A percentile compares a stretch with the other conserved stretches of the same genome.
These are phyloP conservation scores for Saguinus midas DNA, from an alignment of 2,113 vertebrate genomes.

Conservation along the genomic window DNA sequence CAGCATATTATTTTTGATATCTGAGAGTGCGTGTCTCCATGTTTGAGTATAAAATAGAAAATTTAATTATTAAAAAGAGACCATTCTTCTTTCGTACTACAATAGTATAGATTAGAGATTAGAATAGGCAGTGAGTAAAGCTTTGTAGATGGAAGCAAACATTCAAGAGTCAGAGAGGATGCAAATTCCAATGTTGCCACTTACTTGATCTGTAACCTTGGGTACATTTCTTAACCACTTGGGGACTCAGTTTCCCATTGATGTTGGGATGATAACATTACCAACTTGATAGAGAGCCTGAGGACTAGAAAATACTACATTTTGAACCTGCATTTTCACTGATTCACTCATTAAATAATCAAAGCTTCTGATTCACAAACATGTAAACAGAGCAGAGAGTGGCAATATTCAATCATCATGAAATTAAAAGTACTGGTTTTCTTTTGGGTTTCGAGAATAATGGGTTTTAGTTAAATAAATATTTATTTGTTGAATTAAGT, in stretches of 20 bases:
- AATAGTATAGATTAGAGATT: not conserved
- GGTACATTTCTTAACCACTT: not conserved
- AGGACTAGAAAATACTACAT: not conserved
- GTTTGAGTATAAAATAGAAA: conserved; percentile 27
- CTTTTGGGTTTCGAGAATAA: not conserved
- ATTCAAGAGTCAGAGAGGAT: not conserved
- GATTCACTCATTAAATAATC: not conserved
- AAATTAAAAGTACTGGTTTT: not conserved
- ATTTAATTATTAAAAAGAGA: conserved; percentile 56
- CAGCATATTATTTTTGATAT: conserved; percentile 25
- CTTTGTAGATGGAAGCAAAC: not conserved
- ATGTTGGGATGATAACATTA: not conserved
- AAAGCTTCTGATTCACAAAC: not conserved
- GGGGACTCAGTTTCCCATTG: not conserved
- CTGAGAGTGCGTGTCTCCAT: not conserved
- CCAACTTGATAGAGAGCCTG: not conserved
- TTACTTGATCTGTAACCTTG: not conserved
- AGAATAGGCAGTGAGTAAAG: not conserved
- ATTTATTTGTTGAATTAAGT: not conserved
- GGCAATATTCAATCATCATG: not conserved
- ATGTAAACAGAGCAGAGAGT: not conserved
- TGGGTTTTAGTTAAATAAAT: not conserved
- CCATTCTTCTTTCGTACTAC: not conserved
- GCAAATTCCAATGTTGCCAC: fast-evolving
- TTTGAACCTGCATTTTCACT: not conserved